Conservation (phyloP, 1,140 invertebrate genomes). For the Penaeus japonicus region DNA sequence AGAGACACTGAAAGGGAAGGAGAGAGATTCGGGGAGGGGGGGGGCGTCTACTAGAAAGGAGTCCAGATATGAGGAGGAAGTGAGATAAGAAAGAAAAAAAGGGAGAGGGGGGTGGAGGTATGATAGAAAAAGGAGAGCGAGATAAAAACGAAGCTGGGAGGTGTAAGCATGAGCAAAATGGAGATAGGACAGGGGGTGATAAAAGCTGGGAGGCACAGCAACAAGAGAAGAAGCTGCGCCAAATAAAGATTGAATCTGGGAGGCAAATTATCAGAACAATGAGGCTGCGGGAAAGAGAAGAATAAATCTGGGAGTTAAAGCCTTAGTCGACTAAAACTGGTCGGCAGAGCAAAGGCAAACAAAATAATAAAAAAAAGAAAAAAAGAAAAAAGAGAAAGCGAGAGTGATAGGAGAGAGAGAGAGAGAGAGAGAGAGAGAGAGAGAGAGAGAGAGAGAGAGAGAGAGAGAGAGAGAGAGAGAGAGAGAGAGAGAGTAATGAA, state of each 20-base stretch:
- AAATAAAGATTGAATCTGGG: background rate
- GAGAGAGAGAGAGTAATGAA: background rate
- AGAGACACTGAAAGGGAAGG: background rate
- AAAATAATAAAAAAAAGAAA: background rate
- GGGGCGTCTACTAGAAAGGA: background rate
- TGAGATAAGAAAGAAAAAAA: too few relatives aligned
- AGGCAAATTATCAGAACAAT: background rate
- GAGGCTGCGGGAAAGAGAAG: background rate
- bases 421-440: constrained; percentile 7
- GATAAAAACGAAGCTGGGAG: too few relatives aligned
- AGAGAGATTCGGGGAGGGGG: background rate
- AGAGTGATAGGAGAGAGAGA: constrained; percentile 3
- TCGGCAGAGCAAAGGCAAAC: background rate
- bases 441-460: constrained; percentile 4
- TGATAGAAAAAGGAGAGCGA: too few relatives aligned
- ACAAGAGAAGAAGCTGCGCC: background rate
- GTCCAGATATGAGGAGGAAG: too few relatives aligned
- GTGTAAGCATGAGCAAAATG: too few relatives aligned
- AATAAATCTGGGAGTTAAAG: background rate
- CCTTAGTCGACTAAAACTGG: background rate
- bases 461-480: background rate
- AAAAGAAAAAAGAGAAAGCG: background rate
- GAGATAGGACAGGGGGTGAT: too few relatives aligned
- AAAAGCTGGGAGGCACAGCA: background rate
- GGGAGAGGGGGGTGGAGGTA: too few relatives aligned